A percentile compares a stretch with the other conserved stretches of the same genome.
phyloP scores from a whole-genome alignment of 2,113 vertebrate genomes.

The Columba livia region DNA sequence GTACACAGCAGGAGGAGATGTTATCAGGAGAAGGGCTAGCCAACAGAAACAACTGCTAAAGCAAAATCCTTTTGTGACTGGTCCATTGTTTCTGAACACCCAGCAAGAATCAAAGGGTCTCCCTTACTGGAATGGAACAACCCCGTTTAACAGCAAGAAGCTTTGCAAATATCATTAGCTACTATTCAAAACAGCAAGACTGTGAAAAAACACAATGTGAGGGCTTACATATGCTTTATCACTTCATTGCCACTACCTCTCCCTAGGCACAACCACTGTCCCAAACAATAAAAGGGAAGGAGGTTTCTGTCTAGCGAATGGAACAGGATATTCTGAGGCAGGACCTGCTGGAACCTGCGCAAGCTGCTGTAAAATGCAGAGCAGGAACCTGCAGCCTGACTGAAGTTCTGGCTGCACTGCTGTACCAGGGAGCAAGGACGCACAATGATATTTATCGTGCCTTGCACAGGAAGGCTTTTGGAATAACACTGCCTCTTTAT shows the following conservation, averaged over 20 bases:
- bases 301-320: not conserved
- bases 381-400: not conserved
- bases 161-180: slow-evolving; percentile 21
- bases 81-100: slow-evolving; percentile 33
- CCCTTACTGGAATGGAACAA: not conserved
- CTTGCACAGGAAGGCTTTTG: not conserved
- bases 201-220: not conserved
- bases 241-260: not conserved
- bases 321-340: not conserved
- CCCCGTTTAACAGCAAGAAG: not conserved
- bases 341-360: not conserved
- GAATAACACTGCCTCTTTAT: not conserved
- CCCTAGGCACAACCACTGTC: not conserved
- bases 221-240: not conserved
- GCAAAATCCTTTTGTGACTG: slow-evolving; percentile 28
- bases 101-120: slow-evolving; percentile 16
- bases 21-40: slow-evolving; percentile 9
- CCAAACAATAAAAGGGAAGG: not conserved
- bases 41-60: slow-evolving; percentile 57
- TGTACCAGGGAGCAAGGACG: not conserved
- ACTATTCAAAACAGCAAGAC: not conserved
- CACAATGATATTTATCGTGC: not conserved
- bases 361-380: not conserved
- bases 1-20: slow-evolving; percentile 46
- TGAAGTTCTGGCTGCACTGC: not conserved